Base-by-base conservation (phyloP, 2,797 vertebrate genomes). In the Oreochromis mossambicus region DNA sequence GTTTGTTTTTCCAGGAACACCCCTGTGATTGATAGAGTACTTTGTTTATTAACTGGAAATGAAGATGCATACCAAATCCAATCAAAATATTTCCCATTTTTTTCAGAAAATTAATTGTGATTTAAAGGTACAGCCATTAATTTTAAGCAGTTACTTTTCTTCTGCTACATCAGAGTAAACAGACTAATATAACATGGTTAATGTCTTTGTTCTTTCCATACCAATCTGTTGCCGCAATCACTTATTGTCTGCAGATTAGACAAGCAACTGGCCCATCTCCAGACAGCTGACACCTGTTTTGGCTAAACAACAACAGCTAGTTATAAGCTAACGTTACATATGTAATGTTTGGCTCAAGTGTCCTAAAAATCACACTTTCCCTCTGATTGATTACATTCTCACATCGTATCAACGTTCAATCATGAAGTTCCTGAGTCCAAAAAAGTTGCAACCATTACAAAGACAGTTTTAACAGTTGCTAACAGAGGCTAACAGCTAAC, bases 11-110 rank as follows among this genome's bases (percentile, higher is more conserved):
- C 21, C 68, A 32, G 15, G 17, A 32, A 50, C 32, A 8, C 46
- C 24, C 6, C 26, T 1, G 43, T 19, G 68, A 75, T 32, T 12
- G 43, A 75, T 50, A 0, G 68, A 17, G 10, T 32, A 0, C 26
- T 75, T 32, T 75, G 26, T 48, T 50, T 50, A 50, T 32, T n/a
- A 73, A 17, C 24, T 73, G 4, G 24, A 73, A 73, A 70, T 17
- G 41, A 26, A 0, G 66, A 4, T 70, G 13, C 14, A 11, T 70
- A 70, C 21, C 21, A 46, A 70, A 11, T 70, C 8, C 36, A 41
- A 14, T 41, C 21, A 24, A 43, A 24, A 41, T 66, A 0, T 66
- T 66, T 68, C 63, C 3, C 36, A 41, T 10, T 68, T 68, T 32
- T 68, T 15, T 68, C 36, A 24, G 63, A 68, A 0, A 68, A 68